Base-by-base conservation (phyloP, 2,113 vertebrate species). In the Lanius ludovicianus region DNA sequence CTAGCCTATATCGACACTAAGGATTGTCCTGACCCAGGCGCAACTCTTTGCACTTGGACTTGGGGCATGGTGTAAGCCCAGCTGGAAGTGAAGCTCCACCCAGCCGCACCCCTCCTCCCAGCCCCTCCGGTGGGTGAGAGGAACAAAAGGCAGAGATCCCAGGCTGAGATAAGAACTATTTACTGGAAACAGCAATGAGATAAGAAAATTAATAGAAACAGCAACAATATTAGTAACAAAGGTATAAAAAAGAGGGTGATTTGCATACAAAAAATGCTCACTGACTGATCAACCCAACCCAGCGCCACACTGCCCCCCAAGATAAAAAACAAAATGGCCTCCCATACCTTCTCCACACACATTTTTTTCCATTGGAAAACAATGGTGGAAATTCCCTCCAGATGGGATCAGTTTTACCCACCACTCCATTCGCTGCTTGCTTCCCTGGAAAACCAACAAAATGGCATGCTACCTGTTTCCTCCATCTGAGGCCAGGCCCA, bases 261-360 rank as follows among this genome's bases (percentile, higher is more conserved):
- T 76, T 35, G 20, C 35, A 31, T 21, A 31, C 52, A 42, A 50
- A 75, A 49, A 65, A 20, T 49, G 15, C 23, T 64, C 41, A 47
- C 8, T 35, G 20, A 30, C 15, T 49, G 15, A 49, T 67, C 60
- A 67, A 49, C 35, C 24, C 15, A 65, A n/a, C 3, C 15, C n/a
- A 46, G 35, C 0, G 0, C 30, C 35, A 41, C 82, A n/a, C 0
- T 3, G 8, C 19, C 56, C 10, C 35, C 20, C 24, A 65, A n/a
- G 35, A 49, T 10, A 65, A 57, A 41, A 20, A 85, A 13, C 13
- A 75, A 57, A 67, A 49, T 49, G 20, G 23, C 10, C 35, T 52
- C 60, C 15, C 24, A 2, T 49, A 65, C 24, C 16, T 30, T 57
- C 60, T 57, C 35, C 25, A 13, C 12, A 49, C 18, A 15, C 6